These are phyloP conservation scores for Dipodomys ordii DNA, from an alignment of 2,113 vertebrate genomes.

Conservation along the genomic window DNA sequence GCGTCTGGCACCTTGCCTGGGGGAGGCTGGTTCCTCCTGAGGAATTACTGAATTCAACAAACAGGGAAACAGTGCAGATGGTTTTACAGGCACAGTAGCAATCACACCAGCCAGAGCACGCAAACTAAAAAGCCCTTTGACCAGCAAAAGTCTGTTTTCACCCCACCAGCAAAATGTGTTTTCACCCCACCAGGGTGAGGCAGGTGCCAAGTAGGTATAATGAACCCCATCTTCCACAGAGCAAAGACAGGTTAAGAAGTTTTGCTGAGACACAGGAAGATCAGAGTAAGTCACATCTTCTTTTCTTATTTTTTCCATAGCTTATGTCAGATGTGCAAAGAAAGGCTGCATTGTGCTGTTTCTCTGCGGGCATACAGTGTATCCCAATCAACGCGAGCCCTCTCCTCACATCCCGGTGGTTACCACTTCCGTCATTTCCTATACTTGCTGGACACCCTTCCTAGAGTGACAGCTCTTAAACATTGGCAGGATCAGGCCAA, in stretches of 20 bases:
- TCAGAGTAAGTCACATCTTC: background rate
- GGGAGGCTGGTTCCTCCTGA: background rate
- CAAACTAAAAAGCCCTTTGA: constrained; percentile 59
- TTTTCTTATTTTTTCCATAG: no score
- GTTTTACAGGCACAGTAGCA: constrained; percentile 25
- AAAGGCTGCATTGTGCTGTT: no score
- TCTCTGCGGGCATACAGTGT: rapidly evolving
- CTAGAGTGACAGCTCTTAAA: no score
- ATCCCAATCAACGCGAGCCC: rapidly evolving
- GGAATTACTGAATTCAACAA: constrained; percentile 57
- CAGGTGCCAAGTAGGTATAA: background rate
- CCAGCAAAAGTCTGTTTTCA: constrained; percentile 11
- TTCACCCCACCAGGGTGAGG: background rate
- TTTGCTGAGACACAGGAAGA: background rate
- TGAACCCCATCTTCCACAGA: background rate
- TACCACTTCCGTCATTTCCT: no score
- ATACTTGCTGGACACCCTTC: no score
- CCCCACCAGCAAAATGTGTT: background rate
- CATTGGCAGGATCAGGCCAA: background rate
- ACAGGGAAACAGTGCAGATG: constrained; percentile 8
- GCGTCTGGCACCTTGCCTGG: constrained; percentile 20
- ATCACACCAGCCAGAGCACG: background rate
- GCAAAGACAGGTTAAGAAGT: background rate
- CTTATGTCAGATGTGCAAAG: no score
- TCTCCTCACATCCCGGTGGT: no score